A percentile compares a stretch with the other conserved stretches of the same genome.
These are phyloP conservation scores for Sarcophaga subvicina DNA, from an alignment of 2,888 invertebrate species.

Conservation along the genomic window DNA sequence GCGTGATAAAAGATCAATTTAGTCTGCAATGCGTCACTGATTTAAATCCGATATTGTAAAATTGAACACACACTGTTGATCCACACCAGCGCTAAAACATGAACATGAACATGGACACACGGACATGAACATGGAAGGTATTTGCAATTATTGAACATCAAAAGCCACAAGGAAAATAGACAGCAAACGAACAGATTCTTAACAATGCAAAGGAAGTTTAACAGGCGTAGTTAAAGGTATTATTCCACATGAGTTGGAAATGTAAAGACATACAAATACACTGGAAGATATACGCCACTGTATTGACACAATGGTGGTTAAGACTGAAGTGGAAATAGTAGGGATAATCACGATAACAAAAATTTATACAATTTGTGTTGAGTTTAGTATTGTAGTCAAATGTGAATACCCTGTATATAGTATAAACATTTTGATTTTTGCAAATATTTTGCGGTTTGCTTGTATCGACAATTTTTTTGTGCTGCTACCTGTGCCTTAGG, in stretches of 20 bases:
- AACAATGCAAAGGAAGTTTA: conserved; percentile 58
- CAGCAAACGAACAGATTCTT: conserved; percentile 22
- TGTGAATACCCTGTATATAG: conserved; percentile 22
- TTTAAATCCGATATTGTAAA: conserved; percentile 79
- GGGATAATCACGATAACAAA: not conserved
- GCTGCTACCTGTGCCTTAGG: conserved; percentile 1
- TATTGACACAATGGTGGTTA: not conserved
- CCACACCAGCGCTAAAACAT: conserved; percentile 75
- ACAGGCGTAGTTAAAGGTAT: conserved; percentile 62
- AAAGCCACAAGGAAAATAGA: conserved; percentile 54
- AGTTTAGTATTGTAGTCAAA: not conserved
- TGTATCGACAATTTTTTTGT: conserved; percentile 32
- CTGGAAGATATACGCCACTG: conserved; percentile 47
- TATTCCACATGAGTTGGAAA: conserved; percentile 55
- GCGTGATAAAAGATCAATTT: conserved; percentile 81
- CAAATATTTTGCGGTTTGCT: conserved; percentile 1
- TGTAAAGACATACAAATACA: conserved; percentile 4
- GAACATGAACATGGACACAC: conserved; percentile 70
- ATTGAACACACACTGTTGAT: conserved; percentile 72
- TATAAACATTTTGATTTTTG: too few species aligned
- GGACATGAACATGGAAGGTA: conserved; percentile 64
- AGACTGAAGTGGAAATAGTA: not conserved
- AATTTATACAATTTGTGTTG: not conserved
- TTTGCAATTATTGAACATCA: conserved; percentile 81
- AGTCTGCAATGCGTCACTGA: conserved; percentile 79